These are phyloP conservation scores for Ochropacha duplaris DNA, from an alignment of 2,888 invertebrate species.

Conservation along the genomic window DNA sequence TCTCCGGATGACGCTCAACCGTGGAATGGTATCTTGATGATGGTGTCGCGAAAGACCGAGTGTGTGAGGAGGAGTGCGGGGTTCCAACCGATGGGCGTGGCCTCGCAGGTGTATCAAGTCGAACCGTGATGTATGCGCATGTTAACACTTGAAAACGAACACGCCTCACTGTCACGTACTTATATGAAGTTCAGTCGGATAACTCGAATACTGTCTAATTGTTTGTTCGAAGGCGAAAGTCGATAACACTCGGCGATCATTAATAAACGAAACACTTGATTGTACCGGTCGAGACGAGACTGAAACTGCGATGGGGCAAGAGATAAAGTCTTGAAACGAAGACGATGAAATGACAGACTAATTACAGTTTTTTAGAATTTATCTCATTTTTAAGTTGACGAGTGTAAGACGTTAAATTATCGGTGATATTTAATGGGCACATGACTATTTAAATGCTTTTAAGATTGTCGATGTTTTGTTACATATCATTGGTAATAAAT, in stretches of 20 bases:
- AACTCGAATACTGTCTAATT: conserved; percentile 57
- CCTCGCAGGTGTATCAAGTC: conserved; percentile 72
- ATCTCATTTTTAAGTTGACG: conserved; percentile 13
- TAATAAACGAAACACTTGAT: conserved; percentile 41
- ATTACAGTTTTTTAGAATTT: conserved; percentile 39
- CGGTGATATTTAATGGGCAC: conserved; percentile 6
- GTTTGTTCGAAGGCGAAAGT: conserved; percentile 63
- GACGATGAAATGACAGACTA: conserved; percentile 56
- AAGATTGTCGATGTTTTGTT: too few relatives aligned
- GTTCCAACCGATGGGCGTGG: conserved; percentile 54
- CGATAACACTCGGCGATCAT: conserved; percentile 40
- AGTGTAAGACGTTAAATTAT: not conserved
- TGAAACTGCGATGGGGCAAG: conserved; percentile 41
- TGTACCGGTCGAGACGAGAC: conserved; percentile 16
- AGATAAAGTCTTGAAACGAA: conserved; percentile 49
- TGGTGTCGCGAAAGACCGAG: conserved; percentile 58
- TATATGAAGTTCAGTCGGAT: conserved; percentile 39
- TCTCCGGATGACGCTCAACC: conserved; percentile 57
- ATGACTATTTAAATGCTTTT: not conserved
- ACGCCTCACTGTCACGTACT: conserved; percentile 76
- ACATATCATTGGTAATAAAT: too few relatives aligned
- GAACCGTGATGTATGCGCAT: conserved; percentile 77
- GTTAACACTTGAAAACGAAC: conserved; percentile 70
- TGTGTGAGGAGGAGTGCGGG: conserved; percentile 11
- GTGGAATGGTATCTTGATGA: conserved; percentile 72